Percentiles rank a stretch among this genome's conserved stretches.
Evolutionary conservation across 2,113 vertebrate species (phyloP).

Genomic region (Cryptoleucopteryx plumbea): DNA sequence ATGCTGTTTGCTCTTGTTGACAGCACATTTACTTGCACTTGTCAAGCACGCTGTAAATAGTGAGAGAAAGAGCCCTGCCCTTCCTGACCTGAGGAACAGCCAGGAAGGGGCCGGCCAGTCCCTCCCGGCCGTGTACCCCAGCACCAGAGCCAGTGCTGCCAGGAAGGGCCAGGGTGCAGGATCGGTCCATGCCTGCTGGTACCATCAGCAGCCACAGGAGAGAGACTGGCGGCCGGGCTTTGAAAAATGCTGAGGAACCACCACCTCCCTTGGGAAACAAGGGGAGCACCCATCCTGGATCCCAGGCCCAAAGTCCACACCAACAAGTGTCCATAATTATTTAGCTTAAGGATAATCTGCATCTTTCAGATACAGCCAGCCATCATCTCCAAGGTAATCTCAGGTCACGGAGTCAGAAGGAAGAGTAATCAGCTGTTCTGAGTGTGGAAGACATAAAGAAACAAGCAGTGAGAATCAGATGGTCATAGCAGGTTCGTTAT

Average conservation of each 20-base stretch:
- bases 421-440: slow-evolving; percentile 55
- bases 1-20: background rate
- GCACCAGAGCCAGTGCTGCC: slow-evolving; percentile 6
- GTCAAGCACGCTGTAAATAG: slow-evolving; percentile 34
- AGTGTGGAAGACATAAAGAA: slow-evolving; percentile 65
- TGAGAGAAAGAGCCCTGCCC: slow-evolving; percentile 37
- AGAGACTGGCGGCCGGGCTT: background rate
- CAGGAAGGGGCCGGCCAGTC: background rate
- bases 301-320: slow-evolving; percentile 10
- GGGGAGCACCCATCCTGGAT: background rate
- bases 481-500: background rate
- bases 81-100: background rate
- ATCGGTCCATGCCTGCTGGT: background rate
- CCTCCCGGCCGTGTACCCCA: background rate
- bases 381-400: slow-evolving; percentile 38
- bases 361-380: slow-evolving; percentile 44
- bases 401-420: slow-evolving; percentile 48
- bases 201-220: background rate
- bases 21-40: slow-evolving; percentile 60
- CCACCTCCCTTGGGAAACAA: slow-evolving; percentile 3
- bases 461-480: slow-evolving; percentile 46
- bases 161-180: background rate
- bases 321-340: slow-evolving; percentile 20
- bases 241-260: slow-evolving; percentile 22
- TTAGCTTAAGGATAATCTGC: slow-evolving; percentile 53